Percentiles rank a stretch among this genome's conserved stretches.
Conservation (phyloP, 2,797 vertebrate genomes). For the Tragelaphus eurycerus region DNA sequence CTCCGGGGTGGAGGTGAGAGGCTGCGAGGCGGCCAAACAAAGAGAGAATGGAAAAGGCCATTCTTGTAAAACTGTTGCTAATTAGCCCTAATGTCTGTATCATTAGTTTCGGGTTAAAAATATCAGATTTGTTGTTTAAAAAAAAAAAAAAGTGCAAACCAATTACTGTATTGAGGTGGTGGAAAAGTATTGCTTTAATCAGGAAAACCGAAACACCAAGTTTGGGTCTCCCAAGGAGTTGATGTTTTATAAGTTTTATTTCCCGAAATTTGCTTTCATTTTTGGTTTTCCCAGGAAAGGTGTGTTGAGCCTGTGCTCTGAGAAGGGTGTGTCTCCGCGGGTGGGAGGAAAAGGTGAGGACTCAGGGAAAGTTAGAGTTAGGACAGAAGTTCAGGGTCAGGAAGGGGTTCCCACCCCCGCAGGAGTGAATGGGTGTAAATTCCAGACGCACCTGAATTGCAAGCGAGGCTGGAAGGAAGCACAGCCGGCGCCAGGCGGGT, state of each 20-base stretch:
- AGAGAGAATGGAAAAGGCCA: neutral
- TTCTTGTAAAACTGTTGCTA: neutral
- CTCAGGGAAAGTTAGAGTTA: neutral
- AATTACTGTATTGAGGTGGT: neutral
- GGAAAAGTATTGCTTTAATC: neutral
- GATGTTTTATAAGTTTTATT: neutral
- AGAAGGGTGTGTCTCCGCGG: neutral
- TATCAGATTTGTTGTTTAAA: neutral
- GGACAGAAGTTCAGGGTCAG: neutral
- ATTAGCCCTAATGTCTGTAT: neutral
- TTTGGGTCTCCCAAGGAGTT: neutral
- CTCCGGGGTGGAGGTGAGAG: fast-evolving
- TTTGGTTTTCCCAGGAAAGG: neutral
- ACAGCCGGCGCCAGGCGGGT: neutral
- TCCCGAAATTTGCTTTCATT: neutral
- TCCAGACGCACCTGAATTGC: neutral
- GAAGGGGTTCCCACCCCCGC: neutral
- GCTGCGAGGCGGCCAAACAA: neutral
- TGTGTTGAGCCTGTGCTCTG: fast-evolving
- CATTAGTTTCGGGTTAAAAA: neutral
- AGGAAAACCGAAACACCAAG: neutral
- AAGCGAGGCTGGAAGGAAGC: neutral
- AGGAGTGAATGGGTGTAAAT: neutral
- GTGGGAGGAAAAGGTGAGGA: neutral
- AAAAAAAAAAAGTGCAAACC: neutral